Percentiles rank a stretch among this genome's conserved stretches.
These are phyloP conservation scores for Tapirus indicus DNA, from an alignment of 2,797 vertebrate genomes.

Conservation along the genomic window DNA sequence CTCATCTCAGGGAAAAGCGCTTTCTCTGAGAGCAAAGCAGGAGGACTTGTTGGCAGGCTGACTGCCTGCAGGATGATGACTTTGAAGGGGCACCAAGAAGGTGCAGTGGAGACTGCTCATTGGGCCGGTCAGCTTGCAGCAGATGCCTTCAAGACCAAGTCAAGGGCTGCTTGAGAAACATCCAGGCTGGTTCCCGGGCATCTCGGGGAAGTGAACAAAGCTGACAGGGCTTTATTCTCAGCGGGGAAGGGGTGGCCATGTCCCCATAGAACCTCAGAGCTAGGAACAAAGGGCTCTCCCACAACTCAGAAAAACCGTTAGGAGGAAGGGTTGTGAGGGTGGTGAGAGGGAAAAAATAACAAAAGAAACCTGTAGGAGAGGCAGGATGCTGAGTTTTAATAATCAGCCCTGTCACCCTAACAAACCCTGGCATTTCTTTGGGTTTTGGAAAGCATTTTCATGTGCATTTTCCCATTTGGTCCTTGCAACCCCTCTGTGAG, in stretches of 20 bases:
- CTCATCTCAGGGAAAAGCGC: background rate
- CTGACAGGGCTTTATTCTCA: background rate
- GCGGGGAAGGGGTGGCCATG: background rate
- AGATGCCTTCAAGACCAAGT: background rate
- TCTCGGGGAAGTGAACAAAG: background rate
- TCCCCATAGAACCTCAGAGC: background rate
- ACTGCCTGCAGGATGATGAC: background rate
- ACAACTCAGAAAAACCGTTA: background rate
- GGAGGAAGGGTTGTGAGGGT: background rate
- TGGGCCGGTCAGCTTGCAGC: background rate
- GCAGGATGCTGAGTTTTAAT: background rate
- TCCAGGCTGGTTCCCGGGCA: background rate
- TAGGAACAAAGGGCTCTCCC: background rate
- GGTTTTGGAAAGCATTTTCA: background rate
- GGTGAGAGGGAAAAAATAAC: background rate
- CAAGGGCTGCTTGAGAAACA: background rate
- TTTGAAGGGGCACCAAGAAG: accelerated
- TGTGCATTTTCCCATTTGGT: background rate
- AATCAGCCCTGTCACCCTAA: too few species aligned
- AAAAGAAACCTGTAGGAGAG: background rate
- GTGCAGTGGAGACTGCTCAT: background rate
- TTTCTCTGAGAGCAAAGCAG: background rate
- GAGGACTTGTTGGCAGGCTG: background rate
- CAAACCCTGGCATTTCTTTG: background rate
- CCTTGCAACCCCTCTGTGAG: background rate